Evolutionary conservation across 2,888 invertebrate genomes (phyloP).

Genomic region (Caenorhabditis japonica): DNA sequence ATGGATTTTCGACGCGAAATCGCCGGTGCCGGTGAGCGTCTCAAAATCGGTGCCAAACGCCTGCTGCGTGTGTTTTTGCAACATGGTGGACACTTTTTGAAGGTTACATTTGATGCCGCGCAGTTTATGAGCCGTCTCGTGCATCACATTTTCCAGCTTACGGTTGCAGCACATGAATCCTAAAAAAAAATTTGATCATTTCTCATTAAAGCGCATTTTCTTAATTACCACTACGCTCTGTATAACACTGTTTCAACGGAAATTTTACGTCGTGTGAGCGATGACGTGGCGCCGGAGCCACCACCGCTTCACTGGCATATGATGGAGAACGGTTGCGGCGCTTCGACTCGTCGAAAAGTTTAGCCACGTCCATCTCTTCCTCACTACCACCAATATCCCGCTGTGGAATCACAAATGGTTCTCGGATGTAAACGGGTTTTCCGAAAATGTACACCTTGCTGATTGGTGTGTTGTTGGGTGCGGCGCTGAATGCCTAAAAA

Average conservation of each 20-base stretch:
- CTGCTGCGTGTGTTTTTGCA: conserved; percentile 55
- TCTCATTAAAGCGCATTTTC: neutral
- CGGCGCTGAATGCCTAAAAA: conserved; percentile 51
- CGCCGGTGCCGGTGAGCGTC: conserved; percentile 67
- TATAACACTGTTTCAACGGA: conserved; percentile 73
- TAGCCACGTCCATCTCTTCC: conserved; percentile 12
- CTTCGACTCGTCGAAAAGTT: conserved; percentile 19
- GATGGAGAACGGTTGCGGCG: conserved; percentile 1
- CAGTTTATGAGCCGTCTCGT: conserved; percentile 49
- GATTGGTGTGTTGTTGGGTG: conserved; percentile 64
- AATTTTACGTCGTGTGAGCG: conserved; percentile 50
- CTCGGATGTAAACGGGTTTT: conserved; percentile 60
- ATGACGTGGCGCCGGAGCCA: neutral
- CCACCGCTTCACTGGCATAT: conserved; percentile 8
- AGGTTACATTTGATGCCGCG: conserved; percentile 68
- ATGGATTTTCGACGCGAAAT: conserved; percentile 72
- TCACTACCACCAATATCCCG: too few relatives aligned
- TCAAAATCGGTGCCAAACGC: conserved; percentile 73
- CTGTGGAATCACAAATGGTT: conserved; percentile 57
- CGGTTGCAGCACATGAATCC: conserved; percentile 76
- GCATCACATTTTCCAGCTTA: conserved; percentile 70
- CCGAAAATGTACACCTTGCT: conserved; percentile 63
- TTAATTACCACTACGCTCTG: conserved; percentile 65
- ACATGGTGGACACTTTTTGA: conserved; percentile 66
- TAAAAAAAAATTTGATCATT: conserved; percentile 15